These are phyloP conservation scores for Leptopilina clavipes DNA, from an alignment of 1,140 invertebrate species.

Conservation along the genomic window DNA sequence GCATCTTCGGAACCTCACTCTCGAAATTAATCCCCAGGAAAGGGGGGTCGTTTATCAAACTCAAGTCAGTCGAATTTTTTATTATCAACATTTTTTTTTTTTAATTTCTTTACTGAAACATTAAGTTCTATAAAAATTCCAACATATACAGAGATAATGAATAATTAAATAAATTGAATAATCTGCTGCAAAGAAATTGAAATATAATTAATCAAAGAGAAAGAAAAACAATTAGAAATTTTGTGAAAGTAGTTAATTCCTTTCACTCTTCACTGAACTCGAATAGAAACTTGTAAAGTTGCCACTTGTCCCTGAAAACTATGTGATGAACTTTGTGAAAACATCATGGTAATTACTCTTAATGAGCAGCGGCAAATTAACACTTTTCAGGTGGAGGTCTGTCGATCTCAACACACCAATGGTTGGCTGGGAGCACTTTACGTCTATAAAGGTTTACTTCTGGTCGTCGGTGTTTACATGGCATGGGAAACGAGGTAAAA, in stretches of 20 bases:
- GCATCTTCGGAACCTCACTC: constrained; percentile 87
- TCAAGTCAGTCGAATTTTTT: constrained; percentile 78
- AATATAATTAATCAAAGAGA: constrained; percentile 41
- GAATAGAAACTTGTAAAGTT: not conserved
- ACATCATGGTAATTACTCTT: constrained; percentile 36
- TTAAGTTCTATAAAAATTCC: too few relatives aligned
- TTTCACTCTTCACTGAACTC: not conserved
- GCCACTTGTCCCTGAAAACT: not conserved
- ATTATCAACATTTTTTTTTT: too few relatives aligned
- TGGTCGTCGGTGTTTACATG: constrained; percentile 95
- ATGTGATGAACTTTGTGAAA: not conserved
- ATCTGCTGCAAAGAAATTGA: too few relatives aligned
- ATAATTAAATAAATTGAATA: too few relatives aligned
- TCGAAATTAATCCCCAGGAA: constrained; percentile 85
- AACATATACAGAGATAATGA: too few relatives aligned
- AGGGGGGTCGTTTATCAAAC: constrained; percentile 89
- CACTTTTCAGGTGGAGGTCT: constrained; percentile 85
- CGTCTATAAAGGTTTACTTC: constrained; percentile 90
- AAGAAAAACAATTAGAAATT: constrained; percentile 37
- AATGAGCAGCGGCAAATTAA: constrained; percentile 51
- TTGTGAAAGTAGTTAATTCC: not conserved
- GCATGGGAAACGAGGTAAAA: constrained; percentile 94
- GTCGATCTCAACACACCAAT: constrained; percentile 88
- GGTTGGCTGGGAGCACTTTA: constrained; percentile 92
- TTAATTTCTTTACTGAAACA: too few relatives aligned